Evolutionary conservation across 1,140 invertebrate species (phyloP).

Genomic region (Papilio glaucus): DNA sequence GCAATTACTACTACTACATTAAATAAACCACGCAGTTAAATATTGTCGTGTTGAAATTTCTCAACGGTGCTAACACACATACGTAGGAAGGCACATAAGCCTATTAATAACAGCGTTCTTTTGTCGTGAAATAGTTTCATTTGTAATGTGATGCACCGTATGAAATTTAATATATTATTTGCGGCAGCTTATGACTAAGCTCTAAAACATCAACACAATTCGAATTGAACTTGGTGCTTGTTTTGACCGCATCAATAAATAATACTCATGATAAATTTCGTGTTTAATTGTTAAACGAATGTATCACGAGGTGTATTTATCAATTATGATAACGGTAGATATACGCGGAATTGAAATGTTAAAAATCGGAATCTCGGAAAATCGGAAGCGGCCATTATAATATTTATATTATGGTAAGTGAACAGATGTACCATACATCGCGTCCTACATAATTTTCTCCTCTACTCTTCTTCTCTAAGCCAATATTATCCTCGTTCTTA

Average conservation of each 20-base stretch:
- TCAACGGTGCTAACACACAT: not conserved
- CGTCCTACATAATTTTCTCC: no score
- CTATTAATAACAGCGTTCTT: not conserved
- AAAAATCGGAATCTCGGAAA: no score
- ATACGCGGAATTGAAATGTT: not conserved
- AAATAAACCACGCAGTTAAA: not conserved
- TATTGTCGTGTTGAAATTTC: not conserved
- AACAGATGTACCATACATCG: no score
- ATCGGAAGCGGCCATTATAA: no score
- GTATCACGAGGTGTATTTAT: not conserved
- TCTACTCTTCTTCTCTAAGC: no score
- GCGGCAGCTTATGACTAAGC: slow-evolving; percentile 1
- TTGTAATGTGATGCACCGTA: slow-evolving; percentile 16
- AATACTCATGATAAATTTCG: not conserved
- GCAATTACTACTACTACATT: no score
- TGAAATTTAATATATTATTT: slow-evolving; percentile 2
- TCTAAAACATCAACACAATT: not conserved
- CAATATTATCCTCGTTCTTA: no score
- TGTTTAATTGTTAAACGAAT: not conserved
- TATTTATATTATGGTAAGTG: no score
- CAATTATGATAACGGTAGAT: not conserved
- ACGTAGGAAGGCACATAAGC: not conserved
- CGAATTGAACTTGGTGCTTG: not conserved
- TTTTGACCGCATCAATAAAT: not conserved
- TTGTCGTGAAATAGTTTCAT: slow-evolving; percentile 21